Evolutionary conservation across 2,797 vertebrate genomes (phyloP), one percentile per base, ranked within the genome.

Genomic region (Pelodytes ibericus): DNA sequence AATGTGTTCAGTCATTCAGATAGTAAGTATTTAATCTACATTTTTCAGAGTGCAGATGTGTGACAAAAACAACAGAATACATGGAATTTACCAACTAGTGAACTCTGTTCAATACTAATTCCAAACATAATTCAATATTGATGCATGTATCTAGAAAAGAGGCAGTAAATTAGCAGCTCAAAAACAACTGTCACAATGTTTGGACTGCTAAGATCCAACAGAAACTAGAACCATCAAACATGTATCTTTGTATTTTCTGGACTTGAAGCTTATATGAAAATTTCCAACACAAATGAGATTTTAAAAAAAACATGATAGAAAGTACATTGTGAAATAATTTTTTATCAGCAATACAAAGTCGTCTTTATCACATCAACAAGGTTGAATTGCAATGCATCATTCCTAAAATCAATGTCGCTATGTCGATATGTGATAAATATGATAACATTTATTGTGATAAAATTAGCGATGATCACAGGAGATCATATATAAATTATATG

Each of bases 1-100:
- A 69, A 61, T 69, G 51, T 68, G 74, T 75, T 64, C 49, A 66
- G 64, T 67, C 72, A 75, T 67, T 75, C 72, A 75, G 26, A 75
- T 51, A 29, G 26, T 67, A 49, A 67, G 63, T 51, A 75, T 67
- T 75, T 75, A 59, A 67, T 59, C 63, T 75, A 60, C 47, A 74
- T 59, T 75, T 75, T 60, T 60, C 29, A 65, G 49, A 66, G 72
- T 66, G 63, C 29, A 67, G 33, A 59, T 75, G 51, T 63, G 53
- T 67, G 27, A 65, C 63, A 67, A 75, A 67, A 24, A 60, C 33
- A 58, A 24, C 36, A 44, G 49, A 66, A 66, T 44, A 24, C 63
- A 67, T 59, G 39, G 53, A 24, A 75, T 75, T 74, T 58, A 58
- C 11, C 13, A 74, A 57, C 51, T 27, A 22, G 30, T 36, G 31